Conservation (phyloP, 2,797 vertebrate genomes). For the Lates japonicus region DNA sequence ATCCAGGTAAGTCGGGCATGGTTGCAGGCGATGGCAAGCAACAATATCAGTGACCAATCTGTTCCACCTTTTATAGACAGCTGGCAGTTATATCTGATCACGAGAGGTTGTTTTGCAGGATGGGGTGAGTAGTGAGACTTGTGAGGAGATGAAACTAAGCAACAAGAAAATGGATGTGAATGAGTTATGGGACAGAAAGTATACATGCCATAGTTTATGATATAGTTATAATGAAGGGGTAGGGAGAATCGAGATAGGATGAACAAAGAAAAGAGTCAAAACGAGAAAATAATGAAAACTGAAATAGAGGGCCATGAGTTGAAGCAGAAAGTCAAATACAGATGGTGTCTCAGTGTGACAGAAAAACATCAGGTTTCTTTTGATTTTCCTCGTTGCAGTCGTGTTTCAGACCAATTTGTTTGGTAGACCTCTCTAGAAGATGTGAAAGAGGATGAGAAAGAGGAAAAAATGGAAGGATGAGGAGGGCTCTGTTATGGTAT, state of each 20-base stretch:
- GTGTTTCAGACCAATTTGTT: too few relatives aligned
- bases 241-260: neutral
- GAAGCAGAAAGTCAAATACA: constrained; percentile 36
- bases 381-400: too few relatives aligned
- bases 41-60: constrained; percentile 58
- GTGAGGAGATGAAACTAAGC: constrained; percentile 28
- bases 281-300: neutral
- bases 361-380: constrained; percentile 62
- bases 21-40: constrained; percentile 33
- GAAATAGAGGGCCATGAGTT: constrained; percentile 5
- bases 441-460: too few relatives aligned
- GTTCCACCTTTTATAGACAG: constrained; percentile 45
- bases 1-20: constrained; percentile 33
- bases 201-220: constrained; percentile 8
- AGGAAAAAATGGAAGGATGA: too few relatives aligned
- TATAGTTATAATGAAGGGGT: neutral
- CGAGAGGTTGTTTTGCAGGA: constrained; percentile 24
- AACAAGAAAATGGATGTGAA: neutral
- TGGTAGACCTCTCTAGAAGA: too few relatives aligned
- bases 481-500: too few relatives aligned
- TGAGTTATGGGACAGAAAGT: neutral
- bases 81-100: constrained; percentile 51
- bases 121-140: neutral
- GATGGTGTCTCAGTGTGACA: constrained; percentile 53
- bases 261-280: constrained; percentile 15